Percentiles rank a stretch among this genome's conserved stretches.
Conservation (phyloP, 2,888 invertebrate species). For the Chymomyza caudatula region DNA sequence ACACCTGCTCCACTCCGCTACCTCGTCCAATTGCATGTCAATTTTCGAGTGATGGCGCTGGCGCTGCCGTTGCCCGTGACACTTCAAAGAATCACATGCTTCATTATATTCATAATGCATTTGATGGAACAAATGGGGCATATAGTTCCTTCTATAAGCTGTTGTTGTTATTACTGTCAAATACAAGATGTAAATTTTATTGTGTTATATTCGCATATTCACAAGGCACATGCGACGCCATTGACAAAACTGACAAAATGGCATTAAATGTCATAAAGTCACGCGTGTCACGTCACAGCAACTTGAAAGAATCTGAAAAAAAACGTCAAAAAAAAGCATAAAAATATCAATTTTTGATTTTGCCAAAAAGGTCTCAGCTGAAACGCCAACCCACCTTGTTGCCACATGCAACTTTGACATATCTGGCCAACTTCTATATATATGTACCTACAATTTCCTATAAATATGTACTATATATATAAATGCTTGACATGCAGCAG, state of each 20-base stretch:
- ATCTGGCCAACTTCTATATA: not conserved
- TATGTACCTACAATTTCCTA: not conserved
- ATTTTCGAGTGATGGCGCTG: constrained; percentile 2
- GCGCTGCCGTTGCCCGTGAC: constrained; percentile 34
- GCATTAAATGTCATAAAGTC: constrained; percentile 69
- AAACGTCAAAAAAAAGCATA: constrained; percentile 28
- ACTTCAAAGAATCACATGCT: constrained; percentile 66
- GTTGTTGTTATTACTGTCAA: not conserved
- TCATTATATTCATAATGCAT: constrained; percentile 45
- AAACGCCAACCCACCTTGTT: not conserved
- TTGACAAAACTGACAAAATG: constrained; percentile 49
- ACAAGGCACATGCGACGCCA: constrained; percentile 36
- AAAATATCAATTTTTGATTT: constrained; percentile 67
- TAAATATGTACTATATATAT: not conserved
- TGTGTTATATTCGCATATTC: constrained; percentile 62
- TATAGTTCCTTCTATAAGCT: not conserved
- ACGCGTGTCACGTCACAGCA: constrained; percentile 48
- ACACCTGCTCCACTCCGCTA: not conserved
- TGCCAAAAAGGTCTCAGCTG: constrained; percentile 38
- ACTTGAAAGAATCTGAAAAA: constrained; percentile 21
- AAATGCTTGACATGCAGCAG: constrained; percentile 40
- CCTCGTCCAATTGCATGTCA: not conserved
- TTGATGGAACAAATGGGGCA: not conserved
- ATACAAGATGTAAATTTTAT: constrained; percentile 56
- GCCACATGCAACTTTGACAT: not conserved